phyloP scores from a whole-genome alignment of 2,888 invertebrate genomes.

The Aelia acuminata region DNA sequence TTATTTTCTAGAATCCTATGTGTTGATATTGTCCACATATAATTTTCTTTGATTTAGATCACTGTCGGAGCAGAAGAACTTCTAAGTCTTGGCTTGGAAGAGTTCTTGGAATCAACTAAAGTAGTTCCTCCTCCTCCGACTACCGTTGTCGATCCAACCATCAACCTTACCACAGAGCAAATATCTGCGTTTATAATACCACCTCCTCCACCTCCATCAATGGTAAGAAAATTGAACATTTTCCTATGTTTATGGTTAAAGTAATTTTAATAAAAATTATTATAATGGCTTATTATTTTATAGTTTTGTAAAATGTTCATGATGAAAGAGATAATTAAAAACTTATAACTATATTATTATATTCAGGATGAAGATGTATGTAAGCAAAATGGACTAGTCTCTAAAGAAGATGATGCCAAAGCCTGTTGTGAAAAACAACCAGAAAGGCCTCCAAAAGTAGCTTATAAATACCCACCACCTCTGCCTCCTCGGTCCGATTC shows the following conservation, averaged over 20 bases:
- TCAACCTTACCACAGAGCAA: slow-evolving; percentile 85
- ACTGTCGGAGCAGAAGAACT: slow-evolving; percentile 67
- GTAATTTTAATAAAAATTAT: no score
- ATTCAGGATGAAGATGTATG: slow-evolving; percentile 54
- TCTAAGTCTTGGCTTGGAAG: slow-evolving; percentile 77
- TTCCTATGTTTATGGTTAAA: no score
- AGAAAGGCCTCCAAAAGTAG: slow-evolving; percentile 66
- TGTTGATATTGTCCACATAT: no score
- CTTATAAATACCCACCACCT: slow-evolving; percentile 70
- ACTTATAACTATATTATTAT: not conserved
- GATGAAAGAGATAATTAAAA: not conserved
- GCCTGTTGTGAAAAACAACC: slow-evolving; percentile 60
- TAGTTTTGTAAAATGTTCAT: not conserved
- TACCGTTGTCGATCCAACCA: slow-evolving; percentile 72
- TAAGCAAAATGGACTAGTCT: slow-evolving; percentile 40
- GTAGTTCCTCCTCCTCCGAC: slow-evolving; percentile 85
- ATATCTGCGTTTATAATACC: slow-evolving; percentile 89
- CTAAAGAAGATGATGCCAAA: slow-evolving; percentile 62
- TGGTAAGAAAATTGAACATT: slow-evolving; percentile 46
- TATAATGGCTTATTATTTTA: no score
- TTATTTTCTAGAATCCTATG: no score
- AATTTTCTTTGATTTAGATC: slow-evolving; percentile 59
- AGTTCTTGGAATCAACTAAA: slow-evolving; percentile 85
- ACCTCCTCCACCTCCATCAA: slow-evolving; percentile 68
- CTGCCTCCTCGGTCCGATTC: slow-evolving; percentile 73